phyloP scores from a whole-genome alignment of 1,140 invertebrate genomes.

The Adelges cooleyi region DNA sequence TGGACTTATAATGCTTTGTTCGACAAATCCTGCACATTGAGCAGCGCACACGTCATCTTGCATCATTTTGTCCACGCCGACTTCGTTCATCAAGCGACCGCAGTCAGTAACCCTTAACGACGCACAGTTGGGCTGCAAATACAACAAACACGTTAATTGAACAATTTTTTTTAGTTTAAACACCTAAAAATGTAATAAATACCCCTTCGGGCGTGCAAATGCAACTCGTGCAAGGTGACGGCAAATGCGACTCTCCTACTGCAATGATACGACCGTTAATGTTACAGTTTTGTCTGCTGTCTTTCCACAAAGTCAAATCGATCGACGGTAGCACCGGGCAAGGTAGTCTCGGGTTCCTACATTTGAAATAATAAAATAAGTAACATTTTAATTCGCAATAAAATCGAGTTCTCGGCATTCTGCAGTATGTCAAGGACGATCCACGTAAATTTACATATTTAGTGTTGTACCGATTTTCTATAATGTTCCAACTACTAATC shows the following conservation, averaged over 20 bases:
- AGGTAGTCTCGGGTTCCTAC: slow-evolving; percentile 62
- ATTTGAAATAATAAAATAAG: slow-evolving; percentile 16
- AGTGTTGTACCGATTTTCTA: no score
- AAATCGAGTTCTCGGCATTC: neutral
- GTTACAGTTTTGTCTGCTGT: slow-evolving; percentile 57
- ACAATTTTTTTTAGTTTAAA: neutral
- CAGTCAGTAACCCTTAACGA: slow-evolving; percentile 81
- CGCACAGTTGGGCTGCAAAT: slow-evolving; percentile 74
- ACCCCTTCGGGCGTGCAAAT: slow-evolving; percentile 65
- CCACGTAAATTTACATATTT: no score
- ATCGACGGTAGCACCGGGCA: slow-evolving; percentile 65
- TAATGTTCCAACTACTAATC: no score
- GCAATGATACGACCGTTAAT: slow-evolving; percentile 62
- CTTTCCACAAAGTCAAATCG: slow-evolving; percentile 68
- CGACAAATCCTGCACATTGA: slow-evolving; percentile 48
- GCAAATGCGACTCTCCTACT: slow-evolving; percentile 67
- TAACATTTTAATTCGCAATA: neutral
- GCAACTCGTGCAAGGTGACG: slow-evolving; percentile 76
- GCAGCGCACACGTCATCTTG: slow-evolving; percentile 79
- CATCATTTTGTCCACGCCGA: slow-evolving; percentile 65
- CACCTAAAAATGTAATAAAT: neutral
- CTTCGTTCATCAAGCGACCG: slow-evolving; percentile 64
- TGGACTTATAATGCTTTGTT: neutral
- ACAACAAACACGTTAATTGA: neutral
- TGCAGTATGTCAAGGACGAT: neutral